Percentiles rank a stretch among this genome's conserved stretches.
Conservation (phyloP, 1,140 invertebrate genomes). For the Riptortus pedestris region DNA sequence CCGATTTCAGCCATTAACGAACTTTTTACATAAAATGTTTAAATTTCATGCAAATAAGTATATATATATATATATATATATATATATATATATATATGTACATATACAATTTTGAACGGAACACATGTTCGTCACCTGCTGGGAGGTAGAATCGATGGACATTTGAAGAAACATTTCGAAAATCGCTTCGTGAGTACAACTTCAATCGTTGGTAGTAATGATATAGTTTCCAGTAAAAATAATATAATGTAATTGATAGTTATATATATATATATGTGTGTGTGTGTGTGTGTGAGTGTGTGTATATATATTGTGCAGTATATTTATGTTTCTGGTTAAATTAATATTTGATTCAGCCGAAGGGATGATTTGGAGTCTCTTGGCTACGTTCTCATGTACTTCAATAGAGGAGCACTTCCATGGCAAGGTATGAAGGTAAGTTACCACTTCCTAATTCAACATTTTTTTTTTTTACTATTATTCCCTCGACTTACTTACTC, state of each 20-base stretch:
- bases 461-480: not conserved
- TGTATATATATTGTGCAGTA: not conserved
- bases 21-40: too few species aligned
- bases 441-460: not conserved
- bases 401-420: conserved; percentile 80
- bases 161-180: too few species aligned
- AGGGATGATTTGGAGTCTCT: conserved; percentile 94
- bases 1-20: too few species aligned
- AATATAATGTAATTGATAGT: not conserved
- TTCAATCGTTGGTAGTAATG: not conserved
- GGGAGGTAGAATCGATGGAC: too few species aligned
- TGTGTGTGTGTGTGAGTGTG: not conserved
- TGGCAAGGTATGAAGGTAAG: conserved; percentile 80
- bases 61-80: too few species aligned
- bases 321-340: not conserved
- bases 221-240: not conserved
- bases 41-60: too few species aligned
- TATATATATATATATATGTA: too few species aligned
- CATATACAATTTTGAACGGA: too few species aligned
- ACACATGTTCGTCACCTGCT: too few species aligned
- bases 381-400: conserved; percentile 95
- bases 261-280: not conserved
- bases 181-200: too few species aligned
- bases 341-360: conserved; percentile 46
- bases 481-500: not conserved